Evolutionary conservation across 2,888 invertebrate genomes (phyloP).

Genomic region (Matsumyia berberina): DNA sequence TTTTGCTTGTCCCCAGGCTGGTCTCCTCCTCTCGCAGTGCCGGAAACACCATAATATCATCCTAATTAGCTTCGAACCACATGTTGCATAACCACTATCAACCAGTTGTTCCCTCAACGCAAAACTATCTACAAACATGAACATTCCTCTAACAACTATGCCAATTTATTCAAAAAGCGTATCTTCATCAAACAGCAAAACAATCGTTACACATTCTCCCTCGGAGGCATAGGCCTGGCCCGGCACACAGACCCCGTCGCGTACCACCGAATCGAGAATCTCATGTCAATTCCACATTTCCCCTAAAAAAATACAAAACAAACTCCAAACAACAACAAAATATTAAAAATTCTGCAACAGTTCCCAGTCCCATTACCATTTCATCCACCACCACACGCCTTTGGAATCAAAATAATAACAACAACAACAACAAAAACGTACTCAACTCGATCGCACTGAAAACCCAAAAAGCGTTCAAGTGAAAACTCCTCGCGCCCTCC

Average conservation of each 20-base stretch:
- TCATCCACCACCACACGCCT: conserved; percentile 46
- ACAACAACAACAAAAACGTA: conserved; percentile 29
- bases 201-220: conserved; percentile 61
- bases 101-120: conserved; percentile 22
- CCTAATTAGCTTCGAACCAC: conserved; percentile 27
- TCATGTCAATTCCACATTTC: conserved; percentile 71
- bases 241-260: conserved; percentile 21
- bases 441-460: conserved; percentile 73
- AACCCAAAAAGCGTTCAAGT: conserved; percentile 74
- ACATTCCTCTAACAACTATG: conserved; percentile 57
- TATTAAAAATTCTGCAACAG: conserved; percentile 62
- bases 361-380: conserved; percentile 66
- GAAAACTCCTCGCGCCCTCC: conserved; percentile 73
- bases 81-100: conserved; percentile 58
- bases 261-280: conserved; percentile 45
- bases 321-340: conserved; percentile 43
- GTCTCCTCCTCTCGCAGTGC: conserved; percentile 5
- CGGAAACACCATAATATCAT: conserved; percentile 39
- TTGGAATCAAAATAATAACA: conserved; percentile 40
- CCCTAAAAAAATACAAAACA: conserved; percentile 34
- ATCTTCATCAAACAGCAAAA: conserved; percentile 64
- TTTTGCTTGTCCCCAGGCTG: conserved; percentile 26
- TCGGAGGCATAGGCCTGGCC: conserved; percentile 29
- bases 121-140: conserved; percentile 41
- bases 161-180: conserved; percentile 68